A percentile compares a stretch with the other conserved stretches of the same genome.
Evolutionary conservation across 2,113 vertebrate species (phyloP).

Genomic region (Sisor rabdophorus): DNA sequence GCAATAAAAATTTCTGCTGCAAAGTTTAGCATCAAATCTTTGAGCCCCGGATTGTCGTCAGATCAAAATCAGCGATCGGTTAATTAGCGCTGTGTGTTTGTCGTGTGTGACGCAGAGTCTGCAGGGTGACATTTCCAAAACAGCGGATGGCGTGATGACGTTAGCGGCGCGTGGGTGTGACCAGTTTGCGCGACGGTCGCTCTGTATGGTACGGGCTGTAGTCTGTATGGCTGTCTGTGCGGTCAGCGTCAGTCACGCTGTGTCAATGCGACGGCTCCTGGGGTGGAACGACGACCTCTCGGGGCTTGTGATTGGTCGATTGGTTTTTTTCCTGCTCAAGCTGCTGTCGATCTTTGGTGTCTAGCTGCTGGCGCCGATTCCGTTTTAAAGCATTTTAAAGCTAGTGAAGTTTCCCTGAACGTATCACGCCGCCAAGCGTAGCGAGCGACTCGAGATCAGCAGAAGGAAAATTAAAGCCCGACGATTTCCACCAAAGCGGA

Average conservation of each 20-base stretch:
- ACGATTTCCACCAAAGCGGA: neutral
- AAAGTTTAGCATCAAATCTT: neutral
- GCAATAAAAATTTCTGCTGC: neutral
- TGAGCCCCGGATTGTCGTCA: neutral
- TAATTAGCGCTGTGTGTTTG: neutral
- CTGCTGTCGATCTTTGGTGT: conserved; percentile 54
- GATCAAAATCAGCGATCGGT: neutral
- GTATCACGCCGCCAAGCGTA: conserved; percentile 33
- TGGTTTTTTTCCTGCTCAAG: conserved; percentile 14
- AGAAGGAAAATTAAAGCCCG: neutral
- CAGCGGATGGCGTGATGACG: no score
- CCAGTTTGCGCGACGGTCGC: neutral
- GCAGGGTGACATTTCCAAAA: no score
- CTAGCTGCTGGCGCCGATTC: conserved; percentile 54
- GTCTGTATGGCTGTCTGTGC: no score
- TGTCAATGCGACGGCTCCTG: neutral
- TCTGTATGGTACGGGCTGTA: no score
- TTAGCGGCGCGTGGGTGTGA: no score
- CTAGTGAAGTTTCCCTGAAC: conserved; percentile 53
- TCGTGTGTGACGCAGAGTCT: neutral
- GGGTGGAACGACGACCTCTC: neutral
- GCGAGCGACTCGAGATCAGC: neutral
- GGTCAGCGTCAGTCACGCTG: conserved; percentile 2
- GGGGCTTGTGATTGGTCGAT: conserved; percentile 31
- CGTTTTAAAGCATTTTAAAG: conserved; percentile 44